Base-by-base conservation (phyloP, 2,888 invertebrate genomes). In the Limenitis arthemis region DNA sequence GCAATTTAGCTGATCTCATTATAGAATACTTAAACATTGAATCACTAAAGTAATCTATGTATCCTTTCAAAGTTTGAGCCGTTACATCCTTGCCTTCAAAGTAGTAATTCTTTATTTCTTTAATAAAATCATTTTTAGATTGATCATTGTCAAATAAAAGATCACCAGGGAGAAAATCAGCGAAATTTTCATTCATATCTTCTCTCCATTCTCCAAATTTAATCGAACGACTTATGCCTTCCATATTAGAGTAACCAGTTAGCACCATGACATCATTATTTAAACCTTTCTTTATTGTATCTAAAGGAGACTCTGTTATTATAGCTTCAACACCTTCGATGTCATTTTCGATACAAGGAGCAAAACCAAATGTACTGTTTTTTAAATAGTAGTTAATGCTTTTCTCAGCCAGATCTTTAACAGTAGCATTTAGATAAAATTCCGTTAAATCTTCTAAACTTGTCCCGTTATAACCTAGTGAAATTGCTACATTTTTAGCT, bases 341-440 rank as follows among this genome's bases (percentile, higher is more conserved):
- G 30, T 65, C 51, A 49, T 67, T 77, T 65, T 86, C 84, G 47
- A 85, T 70, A 53, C 85, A 86, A 0, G 86, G 86, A 3, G 81
- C 69, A 56, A 77, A 82, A 5, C 84, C 85, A 62, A 86, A 85
- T 4, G 85, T 85, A 31, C 80, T 76, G 52, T 86, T 86, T 5
- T 67, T 67, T 37, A 84, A 60, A 53, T 74, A 82, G 59, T 77
- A 84, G 55, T 86, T 72, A 30, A 77, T 61, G 53, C 82, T 83
- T 55, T 71, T 70, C 6, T 60, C 58, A n/a, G 74, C 66, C 30
- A 85, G 56, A 37, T 66, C 57, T 43, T 66, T 56, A 0, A 63
- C 51, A 5, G 72, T 59, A n/a, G 73, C 75, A 44, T 73, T 75
- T 3, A 84, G 56, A 44, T 79, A 72, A 61, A 86, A 85, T 49